phyloP scores from a whole-genome alignment of 2,888 invertebrate species.

The Orthosia cruda region DNA sequence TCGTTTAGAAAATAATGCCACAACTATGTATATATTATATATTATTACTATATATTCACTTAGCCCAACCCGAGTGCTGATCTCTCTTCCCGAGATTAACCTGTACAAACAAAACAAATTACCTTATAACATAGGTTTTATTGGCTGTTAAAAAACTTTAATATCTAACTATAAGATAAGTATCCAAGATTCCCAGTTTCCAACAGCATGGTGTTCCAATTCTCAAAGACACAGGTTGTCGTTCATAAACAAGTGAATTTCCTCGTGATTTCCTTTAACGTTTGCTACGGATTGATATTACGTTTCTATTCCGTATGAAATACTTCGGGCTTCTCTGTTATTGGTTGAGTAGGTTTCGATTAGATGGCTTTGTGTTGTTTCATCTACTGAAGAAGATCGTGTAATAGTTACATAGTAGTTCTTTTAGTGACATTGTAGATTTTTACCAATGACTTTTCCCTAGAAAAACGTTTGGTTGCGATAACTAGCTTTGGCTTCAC shows the following conservation, averaged over 20 bases:
- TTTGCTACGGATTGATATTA: slow-evolving; percentile 19
- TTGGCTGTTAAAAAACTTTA: no score
- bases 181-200: not conserved
- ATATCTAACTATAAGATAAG: not conserved
- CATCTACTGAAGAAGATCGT: not conserved
- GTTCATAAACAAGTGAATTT: slow-evolving; percentile 40
- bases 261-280: slow-evolving; percentile 31
- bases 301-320: slow-evolving; percentile 10
- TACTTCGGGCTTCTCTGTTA: slow-evolving; percentile 2
- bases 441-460: not conserved
- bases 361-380: not conserved
- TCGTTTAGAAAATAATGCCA: no score
- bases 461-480: no score
- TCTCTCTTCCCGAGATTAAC: no score
- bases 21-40: no score
- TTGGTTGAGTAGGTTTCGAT: slow-evolving; percentile 21
- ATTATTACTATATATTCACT: no score
- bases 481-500: no score
- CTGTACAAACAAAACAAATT: no score
- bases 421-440: not conserved
- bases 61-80: no score
- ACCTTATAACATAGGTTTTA: not conserved
- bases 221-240: slow-evolving; percentile 6
- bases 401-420: no score
- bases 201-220: not conserved